Conservation (phyloP, 2,797 vertebrate species). For the Ctenopoma kingsleyae region DNA sequence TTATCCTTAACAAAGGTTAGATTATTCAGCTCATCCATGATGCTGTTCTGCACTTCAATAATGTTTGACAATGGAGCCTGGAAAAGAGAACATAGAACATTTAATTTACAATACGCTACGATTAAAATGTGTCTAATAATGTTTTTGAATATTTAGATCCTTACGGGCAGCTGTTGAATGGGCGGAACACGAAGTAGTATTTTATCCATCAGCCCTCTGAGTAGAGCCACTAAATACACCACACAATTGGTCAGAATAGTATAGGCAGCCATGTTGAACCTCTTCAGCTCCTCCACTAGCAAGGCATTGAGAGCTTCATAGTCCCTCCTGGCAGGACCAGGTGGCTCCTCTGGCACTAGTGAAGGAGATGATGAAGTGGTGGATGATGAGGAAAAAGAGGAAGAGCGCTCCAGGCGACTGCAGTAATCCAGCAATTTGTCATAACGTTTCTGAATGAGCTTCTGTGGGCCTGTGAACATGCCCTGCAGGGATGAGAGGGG, state of each 20-base stretch:
- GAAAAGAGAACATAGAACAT: conserved; percentile 5
- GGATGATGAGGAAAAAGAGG: conserved; percentile 71
- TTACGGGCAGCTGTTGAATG: conserved; percentile 86
- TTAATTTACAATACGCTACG: not conserved
- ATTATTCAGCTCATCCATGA: conserved; percentile 92
- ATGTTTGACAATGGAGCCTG: conserved; percentile 89
- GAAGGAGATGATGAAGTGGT: conserved; percentile 56
- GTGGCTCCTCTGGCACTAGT: conserved; percentile 78
- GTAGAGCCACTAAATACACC: conserved; percentile 83
- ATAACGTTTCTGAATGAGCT: conserved; percentile 97
- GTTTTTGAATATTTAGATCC: conserved; percentile 41
- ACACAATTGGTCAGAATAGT: conserved; percentile 90
- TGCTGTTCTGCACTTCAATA: conserved; percentile 90
- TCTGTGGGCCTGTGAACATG: conserved; percentile 93
- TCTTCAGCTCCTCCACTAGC: conserved; percentile 93
- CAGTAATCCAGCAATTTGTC: conserved; percentile 96
- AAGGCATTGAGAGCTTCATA: conserved; percentile 95
- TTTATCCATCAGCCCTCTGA: conserved; percentile 80
- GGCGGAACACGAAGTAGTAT: conserved; percentile 77
- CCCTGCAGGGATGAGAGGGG: conserved; percentile 89
- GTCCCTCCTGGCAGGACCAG: conserved; percentile 88
- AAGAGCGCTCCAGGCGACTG: conserved; percentile 87
- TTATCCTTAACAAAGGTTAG: conserved; percentile 93
- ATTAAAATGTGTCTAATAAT: not conserved
- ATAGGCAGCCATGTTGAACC: conserved; percentile 89